A percentile compares a stretch with the other conserved stretches of the same genome.
Evolutionary conservation across 2,888 invertebrate genomes (phyloP).

Genomic region (Liopterus haemorrhoidalis): DNA sequence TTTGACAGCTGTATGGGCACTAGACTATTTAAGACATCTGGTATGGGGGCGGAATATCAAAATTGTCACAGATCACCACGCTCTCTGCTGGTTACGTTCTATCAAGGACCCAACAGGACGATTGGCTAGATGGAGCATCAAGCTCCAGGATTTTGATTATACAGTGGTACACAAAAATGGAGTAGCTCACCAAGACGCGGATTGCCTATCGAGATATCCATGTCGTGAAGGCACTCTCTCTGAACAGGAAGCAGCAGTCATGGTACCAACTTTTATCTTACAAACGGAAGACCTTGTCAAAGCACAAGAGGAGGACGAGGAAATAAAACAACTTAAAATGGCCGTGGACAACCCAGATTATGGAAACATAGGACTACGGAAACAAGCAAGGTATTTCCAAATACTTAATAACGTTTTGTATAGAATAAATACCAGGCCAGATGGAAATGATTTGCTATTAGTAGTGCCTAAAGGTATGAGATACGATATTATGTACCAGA

Average conservation of each 20-base stretch:
- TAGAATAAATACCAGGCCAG: too few species aligned
- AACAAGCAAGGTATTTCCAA: too few species aligned
- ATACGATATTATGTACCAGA: too few species aligned
- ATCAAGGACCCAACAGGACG: conserved; percentile 20
- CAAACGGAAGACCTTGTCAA: conserved; percentile 17
- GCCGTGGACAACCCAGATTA: conserved; percentile 15
- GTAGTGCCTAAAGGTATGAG: too few species aligned
- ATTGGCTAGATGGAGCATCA: conserved; percentile 17
- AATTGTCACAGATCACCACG: conserved; percentile 22
- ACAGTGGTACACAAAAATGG: conserved; percentile 18
- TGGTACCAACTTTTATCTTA: too few species aligned
- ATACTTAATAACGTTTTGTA: too few species aligned
- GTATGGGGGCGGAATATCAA: conserved; percentile 8
- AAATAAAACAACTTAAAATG: conserved; percentile 14
- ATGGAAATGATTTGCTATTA: too few species aligned
- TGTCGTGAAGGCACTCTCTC: too few species aligned
- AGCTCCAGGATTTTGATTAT: conserved; percentile 20
- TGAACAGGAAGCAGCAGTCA: too few species aligned
- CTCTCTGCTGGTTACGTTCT: conserved; percentile 18
- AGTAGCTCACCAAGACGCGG: conserved; percentile 19
- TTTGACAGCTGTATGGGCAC: conserved; percentile 29
- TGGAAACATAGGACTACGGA: conserved; percentile 19
- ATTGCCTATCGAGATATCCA: too few species aligned
- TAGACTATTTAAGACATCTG: conserved; percentile 10
- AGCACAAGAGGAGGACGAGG: conserved; percentile 21